Base-by-base conservation (phyloP, 2,888 invertebrate species). In the Pristionchus exspectatus region DNA sequence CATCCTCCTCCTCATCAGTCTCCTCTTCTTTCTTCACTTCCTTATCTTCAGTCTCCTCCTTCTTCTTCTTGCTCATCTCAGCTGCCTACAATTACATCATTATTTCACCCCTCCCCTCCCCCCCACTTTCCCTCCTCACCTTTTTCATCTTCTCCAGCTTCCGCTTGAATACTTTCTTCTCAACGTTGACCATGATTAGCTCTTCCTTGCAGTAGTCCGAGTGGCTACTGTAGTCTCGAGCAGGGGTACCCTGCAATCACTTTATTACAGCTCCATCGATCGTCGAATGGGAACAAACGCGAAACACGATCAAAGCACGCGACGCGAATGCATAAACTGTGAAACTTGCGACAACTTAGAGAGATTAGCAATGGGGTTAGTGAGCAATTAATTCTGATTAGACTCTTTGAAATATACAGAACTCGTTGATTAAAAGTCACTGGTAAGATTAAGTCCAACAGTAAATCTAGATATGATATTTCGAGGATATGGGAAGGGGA, bases 81-180 rank as follows among this genome's bases (percentile, higher is more conserved):
- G 63, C 86, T n/a, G 86, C 86, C 86, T 86, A 14, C 33, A 38
- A 30, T 30, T 30, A 27, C 14, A 27, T 54, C 44, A 44, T 38
- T 38, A 87, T 33, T 24, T 21, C 74, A 30, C 72, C n/a, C n/a
- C n/a, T 14, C 30, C 74, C 27, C 18, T 30, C 74, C 33, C 59
- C 30, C 30, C 30, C 30, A 0, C n/a, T 4, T 33, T 18, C 21
- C 38, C 27, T 16, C 5, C 88, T 66, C 27, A 84, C 66, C 63
- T 83, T 59, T 18, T 91, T 87, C 90, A 93, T 91, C 85, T 93
- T 93, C 74, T 93, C 91, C 89, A 95, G 90, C 90, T 95, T 95
- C 12, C 95, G 93, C 90, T 94, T 95, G 84, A 95, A 91, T 16
- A 94, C 93, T 87, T 94, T 94, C 91, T 95, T 94, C 87, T 93